Evolutionary conservation across 1,140 invertebrate genomes (phyloP), one percentile per base, ranked within the genome.

Genomic region (Wiebesia pumilae): DNA sequence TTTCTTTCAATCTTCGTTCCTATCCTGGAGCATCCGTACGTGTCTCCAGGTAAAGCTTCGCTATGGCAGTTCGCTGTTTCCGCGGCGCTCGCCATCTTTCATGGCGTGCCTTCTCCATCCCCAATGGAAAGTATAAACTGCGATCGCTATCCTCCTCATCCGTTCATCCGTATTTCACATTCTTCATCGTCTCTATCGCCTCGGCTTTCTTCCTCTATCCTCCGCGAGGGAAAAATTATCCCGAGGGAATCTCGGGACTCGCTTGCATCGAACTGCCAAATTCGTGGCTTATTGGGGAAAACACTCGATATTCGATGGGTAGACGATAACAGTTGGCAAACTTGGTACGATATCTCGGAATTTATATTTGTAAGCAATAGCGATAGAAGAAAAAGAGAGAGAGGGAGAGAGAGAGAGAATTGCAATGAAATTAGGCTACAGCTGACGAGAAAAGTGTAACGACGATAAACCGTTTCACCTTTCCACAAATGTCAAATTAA

Each of bases 1-100:
- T 84, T 84, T 84, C 83, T 65, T 84, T 84, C 71, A 40, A 84
- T 83, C 71, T 83, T 77, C 71, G 27, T 83, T 51, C 58, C 79
- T n/a, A 7, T 43, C 35, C 21, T 4, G 30, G 35, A 38, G 24
- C 77, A 33, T 81, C 54, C 82, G 12, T 88, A 84, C 84, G 87
- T 87, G 84, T 85, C 77, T 81, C 58, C 65, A 47, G n/a, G n/a
- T 30, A 65, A 30, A 65, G 62, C n/a, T 47, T 12, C 12, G 43
- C 43, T 47, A 12, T 47, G 4, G 43, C n/a, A 65, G n/a, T 30
- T 65, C 27, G 30, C 67, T 30, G 27, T 35, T 35, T 19, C 51
- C 19, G 9, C 67, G 14, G 30, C 14, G 12, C 27, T n/a, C 69
- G 69, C 69, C 69, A 71, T 71, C 69, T 71, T 71, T 71, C 69